Conservation (phyloP, 2,888 invertebrate genomes). For the Tuberolachnus salignus region DNA sequence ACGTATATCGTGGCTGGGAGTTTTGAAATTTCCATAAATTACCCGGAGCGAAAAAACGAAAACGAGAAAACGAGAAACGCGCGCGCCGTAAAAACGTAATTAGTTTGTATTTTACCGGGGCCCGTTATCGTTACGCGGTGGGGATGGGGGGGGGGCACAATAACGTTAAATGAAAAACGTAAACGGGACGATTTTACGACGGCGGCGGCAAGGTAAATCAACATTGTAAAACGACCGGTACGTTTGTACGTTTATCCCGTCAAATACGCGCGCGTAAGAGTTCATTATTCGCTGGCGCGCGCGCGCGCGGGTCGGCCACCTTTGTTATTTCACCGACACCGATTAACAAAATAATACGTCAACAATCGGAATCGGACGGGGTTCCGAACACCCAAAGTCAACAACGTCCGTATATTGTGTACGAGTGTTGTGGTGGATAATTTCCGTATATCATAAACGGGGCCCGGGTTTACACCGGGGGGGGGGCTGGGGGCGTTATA, state of each 20-base stretch:
- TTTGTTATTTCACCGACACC: conserved; percentile 2
- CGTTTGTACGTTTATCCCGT: conserved; percentile 22
- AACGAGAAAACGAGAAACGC: conserved; percentile 7
- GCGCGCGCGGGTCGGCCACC: too few relatives aligned
- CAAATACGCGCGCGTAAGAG: neutral
- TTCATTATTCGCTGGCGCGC: too few relatives aligned
- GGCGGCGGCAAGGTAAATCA: neutral
- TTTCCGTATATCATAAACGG: too few relatives aligned
- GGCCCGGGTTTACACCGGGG: too few relatives aligned
- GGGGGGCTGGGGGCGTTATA: too few relatives aligned
- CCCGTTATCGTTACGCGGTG: neutral
- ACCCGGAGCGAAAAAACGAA: neutral
- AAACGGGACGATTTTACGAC: conserved; percentile 33
- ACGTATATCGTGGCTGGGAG: neutral
- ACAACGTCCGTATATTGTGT: too few relatives aligned
- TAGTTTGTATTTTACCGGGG: conserved; percentile 29
- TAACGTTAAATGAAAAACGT: conserved; percentile 28
- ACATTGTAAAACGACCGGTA: conserved; percentile 21
- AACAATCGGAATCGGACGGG: neutral
- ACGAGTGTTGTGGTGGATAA: too few relatives aligned
- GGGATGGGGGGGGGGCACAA: too few relatives aligned
- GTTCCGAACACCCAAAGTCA: too few relatives aligned
- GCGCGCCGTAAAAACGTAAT: conserved; percentile 28
- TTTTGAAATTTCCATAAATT: conserved; percentile 25
- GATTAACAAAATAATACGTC: conserved; percentile 13